Evolutionary conservation across 2,113 vertebrate species (phyloP).

Genomic region (Centropus unirufus): DNA sequence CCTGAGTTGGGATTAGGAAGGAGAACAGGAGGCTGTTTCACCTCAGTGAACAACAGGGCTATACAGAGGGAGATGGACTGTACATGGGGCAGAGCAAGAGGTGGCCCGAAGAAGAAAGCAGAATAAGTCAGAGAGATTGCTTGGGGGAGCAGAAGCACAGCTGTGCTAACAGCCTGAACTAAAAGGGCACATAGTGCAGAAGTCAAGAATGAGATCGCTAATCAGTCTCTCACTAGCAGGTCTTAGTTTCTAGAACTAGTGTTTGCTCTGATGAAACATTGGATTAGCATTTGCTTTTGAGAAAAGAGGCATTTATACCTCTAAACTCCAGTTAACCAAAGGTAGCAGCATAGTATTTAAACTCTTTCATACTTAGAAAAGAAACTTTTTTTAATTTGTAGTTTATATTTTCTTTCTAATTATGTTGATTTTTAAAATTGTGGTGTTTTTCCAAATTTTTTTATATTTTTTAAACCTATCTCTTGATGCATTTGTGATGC

Average conservation of each 20-base stretch:
- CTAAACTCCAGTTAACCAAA: not conserved
- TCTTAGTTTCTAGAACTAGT: not conserved
- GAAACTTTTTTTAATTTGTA: too few species aligned
- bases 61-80: accelerated
- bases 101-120: not conserved
- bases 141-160: not conserved
- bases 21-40: not conserved
- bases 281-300: not conserved
- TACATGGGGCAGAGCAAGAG: not conserved
- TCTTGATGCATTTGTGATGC: not conserved
- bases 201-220: not conserved
- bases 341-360: not conserved
- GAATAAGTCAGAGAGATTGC: not conserved
- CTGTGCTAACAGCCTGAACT: not conserved
- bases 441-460: too few species aligned
- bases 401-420: too few species aligned
- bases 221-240: not conserved
- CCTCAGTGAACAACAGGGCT: not conserved
- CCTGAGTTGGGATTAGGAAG: not conserved
- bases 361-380: not conserved
- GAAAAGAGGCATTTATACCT: not conserved
- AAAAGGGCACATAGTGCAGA: not conserved
- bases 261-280: not conserved
- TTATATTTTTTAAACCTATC: not conserved
- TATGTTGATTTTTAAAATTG: too few species aligned